Evolutionary conservation across 2,888 invertebrate genomes (phyloP), one percentile per base, ranked within the genome.

Genomic region (Mesorhabditis sp.): DNA sequence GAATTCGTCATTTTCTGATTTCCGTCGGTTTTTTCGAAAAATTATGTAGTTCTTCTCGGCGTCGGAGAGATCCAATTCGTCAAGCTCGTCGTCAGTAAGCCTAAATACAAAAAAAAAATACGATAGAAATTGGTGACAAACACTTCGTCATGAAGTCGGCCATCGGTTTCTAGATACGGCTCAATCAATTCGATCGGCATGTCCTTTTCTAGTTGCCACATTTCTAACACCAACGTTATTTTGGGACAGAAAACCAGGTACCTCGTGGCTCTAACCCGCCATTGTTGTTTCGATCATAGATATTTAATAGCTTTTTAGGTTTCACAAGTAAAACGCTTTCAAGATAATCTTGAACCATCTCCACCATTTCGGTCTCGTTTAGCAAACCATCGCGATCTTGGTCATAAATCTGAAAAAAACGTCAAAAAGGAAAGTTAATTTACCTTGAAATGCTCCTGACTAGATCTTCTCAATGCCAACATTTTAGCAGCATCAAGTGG

Each of bases 261-360:
- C 58, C 58, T n/a, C n/a, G 7, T 50, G 10, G 58, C 7, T 50
- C n/a, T n/a, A 50, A 50, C n/a, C 58, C 58, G 7, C 58, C 58
- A 50, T 50, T n/a, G 7, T n/a, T n/a, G n/a, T 50, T 50, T n/a
- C 7, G 7, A n/a, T 50, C 58, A 50, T 50, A 50, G 7, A 13
- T n/a, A 13, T 50, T n/a, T 13, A 50, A 13, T 13, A 50, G 58
- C n/a, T 50, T 50, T n/a, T 50, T 50, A 2, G 58, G 58, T 13
- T 10, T 50, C 0, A 50, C 58, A 50, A 50, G 58, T 13, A 50
- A n/a, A 50, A n/a, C 58, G n/a, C 10, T n/a, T 50, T 50, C 58
- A n/a, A 50, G 58, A 50, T 50, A 50, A 50, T 50, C 58, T 50
- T 50, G 58, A 50, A 50, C 58, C 58, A 50, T 50, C 7, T 13